Base-by-base conservation (phyloP, 2,113 vertebrate genomes). In the Corynorhinus townsendii region DNA sequence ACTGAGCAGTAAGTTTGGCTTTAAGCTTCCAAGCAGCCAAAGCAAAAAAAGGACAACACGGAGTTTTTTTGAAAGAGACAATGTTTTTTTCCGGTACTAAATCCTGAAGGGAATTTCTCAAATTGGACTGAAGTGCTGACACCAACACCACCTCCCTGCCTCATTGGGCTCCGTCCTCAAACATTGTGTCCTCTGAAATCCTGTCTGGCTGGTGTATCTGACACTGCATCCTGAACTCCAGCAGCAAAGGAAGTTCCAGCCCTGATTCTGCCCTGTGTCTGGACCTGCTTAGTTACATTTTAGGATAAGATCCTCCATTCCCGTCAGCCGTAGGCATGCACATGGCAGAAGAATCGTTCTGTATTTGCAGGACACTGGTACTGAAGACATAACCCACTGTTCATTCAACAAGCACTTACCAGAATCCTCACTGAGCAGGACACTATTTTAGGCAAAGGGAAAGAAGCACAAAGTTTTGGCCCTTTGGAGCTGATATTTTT, bases 41-140 rank as follows among this genome's bases (percentile, higher is more conserved):
- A 84, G n/a, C 33, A 24, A 59, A 26, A 54, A 62, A 52, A 45
- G 8, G 2, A 16, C 4, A 54, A 24, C 5, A 26, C 8, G 6
- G 56, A 38, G 59, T 40, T 66, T 5, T 59, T 86, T 64, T 86
- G 43, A 35, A 47, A 62, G 49, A 69, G 33, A 52, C 20, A 43
- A 4, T 3, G 1, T n/a, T 76, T 90, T 90, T 76, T 38, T 40
- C 14, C 43, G 68, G 38, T 20, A 28, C 45, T 33, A 43, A 85
- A 82, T 91, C 91, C 40, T 77, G 26, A 72, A 85, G 54, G 56
- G 45, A 56, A 66, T 89, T 45, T 91, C 79, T 38, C 73, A 47
- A 54, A 11, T 1, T 52, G 45, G 52, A 2, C 52, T 68, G 4
- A 11, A 45, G n/a, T 62, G 66, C n/a, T 81, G 30, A 24, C 19